phyloP scores from a whole-genome alignment of 64 coral and sea anemone species.

The Trachythela sp. region DNA sequence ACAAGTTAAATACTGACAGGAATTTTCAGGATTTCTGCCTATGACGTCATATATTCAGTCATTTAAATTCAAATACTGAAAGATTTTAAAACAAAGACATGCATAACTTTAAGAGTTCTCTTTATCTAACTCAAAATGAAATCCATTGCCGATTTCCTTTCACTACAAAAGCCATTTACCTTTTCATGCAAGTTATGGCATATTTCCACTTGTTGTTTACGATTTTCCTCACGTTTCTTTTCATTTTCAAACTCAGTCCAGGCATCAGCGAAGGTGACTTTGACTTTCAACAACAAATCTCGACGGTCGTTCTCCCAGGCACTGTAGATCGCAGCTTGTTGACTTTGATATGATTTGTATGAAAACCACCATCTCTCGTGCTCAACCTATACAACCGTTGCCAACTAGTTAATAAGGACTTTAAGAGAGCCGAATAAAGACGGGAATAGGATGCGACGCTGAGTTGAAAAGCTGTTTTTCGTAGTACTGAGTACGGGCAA shows the following conservation, averaged over 20 bases:
- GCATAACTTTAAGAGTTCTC: not conserved
- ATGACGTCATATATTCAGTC: too few relatives aligned
- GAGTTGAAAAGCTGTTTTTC: too few relatives aligned
- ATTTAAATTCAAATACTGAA: too few relatives aligned
- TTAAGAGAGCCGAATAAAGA: too few relatives aligned
- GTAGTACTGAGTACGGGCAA: too few relatives aligned
- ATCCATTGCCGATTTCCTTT: too few relatives aligned
- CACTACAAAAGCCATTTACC: too few relatives aligned
- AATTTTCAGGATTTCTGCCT: too few relatives aligned
- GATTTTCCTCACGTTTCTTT: slow-evolving; percentile 50
- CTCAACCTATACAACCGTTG: slow-evolving; percentile 88
- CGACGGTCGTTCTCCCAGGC: slow-evolving; percentile 72
- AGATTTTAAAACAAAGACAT: not conserved
- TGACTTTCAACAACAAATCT: slow-evolving; percentile 71
- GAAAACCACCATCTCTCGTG: slow-evolving; percentile 83
- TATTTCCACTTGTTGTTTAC: slow-evolving; percentile 73
- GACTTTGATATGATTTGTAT: slow-evolving; percentile 78
- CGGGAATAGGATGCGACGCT: too few relatives aligned
- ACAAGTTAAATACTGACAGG: too few relatives aligned
- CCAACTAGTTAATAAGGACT: too few relatives aligned
- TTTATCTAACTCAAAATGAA: too few relatives aligned
- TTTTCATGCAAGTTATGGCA: slow-evolving; percentile 89
- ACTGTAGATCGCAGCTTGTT: slow-evolving; percentile 46
- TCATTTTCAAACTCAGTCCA: slow-evolving; percentile 69
- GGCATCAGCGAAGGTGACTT: slow-evolving; percentile 84